Percentiles rank a stretch among this genome's conserved stretches.
These are phyloP conservation scores for Galeopterus variegatus DNA, from an alignment of 2,113 vertebrate species.

Conservation along the genomic window DNA sequence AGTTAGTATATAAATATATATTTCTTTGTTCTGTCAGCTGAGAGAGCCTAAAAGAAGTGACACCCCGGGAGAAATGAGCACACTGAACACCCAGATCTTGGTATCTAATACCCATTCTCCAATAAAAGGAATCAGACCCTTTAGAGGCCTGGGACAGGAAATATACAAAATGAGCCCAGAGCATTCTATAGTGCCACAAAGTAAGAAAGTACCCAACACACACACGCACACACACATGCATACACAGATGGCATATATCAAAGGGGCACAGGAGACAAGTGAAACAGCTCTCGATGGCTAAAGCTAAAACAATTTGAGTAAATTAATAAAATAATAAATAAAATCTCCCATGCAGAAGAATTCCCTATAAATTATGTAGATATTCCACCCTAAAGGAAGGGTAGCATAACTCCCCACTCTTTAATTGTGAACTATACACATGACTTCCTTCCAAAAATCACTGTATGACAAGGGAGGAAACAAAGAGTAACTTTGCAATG, in stretches of 20 bases:
- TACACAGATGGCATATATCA: background rate
- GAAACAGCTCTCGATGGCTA: background rate
- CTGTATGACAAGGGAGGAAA: background rate
- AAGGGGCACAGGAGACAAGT: background rate
- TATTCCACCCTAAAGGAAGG: background rate
- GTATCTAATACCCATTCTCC: background rate
- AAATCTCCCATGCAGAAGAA: background rate
- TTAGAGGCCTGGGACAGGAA: background rate
- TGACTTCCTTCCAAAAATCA: background rate
- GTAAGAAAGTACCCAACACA: background rate
- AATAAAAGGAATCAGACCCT: background rate
- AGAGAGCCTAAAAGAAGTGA: background rate
- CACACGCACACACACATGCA: background rate
- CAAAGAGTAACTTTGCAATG: background rate
- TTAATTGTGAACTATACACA: background rate
- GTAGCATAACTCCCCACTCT: background rate
- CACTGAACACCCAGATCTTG: background rate
- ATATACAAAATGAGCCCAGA: background rate
- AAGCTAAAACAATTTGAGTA: background rate
- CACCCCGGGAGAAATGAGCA: background rate
- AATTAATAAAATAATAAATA: background rate
- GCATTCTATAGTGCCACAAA: background rate
- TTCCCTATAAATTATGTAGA: background rate
- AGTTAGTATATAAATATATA: background rate
- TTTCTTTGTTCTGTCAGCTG: background rate